Percentiles rank a stretch among this genome's conserved stretches.
Evolutionary conservation across 2,113 vertebrate species (phyloP).

Genomic region (Vombatus ursinus): DNA sequence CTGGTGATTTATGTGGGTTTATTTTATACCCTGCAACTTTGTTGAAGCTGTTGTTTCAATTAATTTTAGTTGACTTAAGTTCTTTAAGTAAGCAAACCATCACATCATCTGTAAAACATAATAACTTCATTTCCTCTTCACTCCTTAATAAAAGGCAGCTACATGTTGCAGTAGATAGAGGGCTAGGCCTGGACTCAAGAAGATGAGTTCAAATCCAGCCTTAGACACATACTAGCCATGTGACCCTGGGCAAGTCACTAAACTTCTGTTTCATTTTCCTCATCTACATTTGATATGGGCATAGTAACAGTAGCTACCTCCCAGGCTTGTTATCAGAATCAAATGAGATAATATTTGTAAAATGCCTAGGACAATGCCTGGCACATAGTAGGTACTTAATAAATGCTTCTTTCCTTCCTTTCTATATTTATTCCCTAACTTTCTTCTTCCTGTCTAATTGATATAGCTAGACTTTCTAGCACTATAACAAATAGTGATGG

Average conservation of each 20-base stretch:
- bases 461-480: not conserved
- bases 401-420: no score
- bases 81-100: no score
- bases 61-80: not conserved
- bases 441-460: not conserved
- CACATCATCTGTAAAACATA: not conserved
- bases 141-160: not conserved
- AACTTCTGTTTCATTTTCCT: no score
- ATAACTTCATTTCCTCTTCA: not conserved
- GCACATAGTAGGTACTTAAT: no score
- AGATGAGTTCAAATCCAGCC: not conserved
- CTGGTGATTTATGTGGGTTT: not conserved
- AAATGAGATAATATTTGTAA: no score
- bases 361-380: no score
- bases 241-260: no score
- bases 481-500: not conserved
- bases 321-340: no score
- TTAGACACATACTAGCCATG: not conserved
- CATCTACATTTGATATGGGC: no score
- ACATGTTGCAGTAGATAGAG: not conserved
- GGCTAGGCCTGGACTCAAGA: not conserved
- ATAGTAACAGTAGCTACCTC: no score
- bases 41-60: not conserved
- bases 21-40: not conserved
- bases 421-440: not conserved